phyloP scores from a whole-genome alignment of 2,888 invertebrate species.

The Pheosia tremula region DNA sequence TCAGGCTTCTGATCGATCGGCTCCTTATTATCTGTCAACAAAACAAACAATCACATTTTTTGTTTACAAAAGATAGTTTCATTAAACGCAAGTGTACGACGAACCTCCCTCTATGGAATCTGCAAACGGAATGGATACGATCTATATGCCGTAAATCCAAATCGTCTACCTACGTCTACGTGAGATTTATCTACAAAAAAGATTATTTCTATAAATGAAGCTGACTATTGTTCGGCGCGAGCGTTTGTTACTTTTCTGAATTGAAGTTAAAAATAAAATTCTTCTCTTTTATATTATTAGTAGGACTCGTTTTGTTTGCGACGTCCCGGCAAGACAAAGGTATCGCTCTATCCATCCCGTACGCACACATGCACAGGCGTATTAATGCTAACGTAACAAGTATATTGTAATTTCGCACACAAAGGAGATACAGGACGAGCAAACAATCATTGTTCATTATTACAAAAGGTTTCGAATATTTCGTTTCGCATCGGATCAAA shows the following conservation, averaged over 20 bases:
- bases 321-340: slow-evolving; percentile 82
- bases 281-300: slow-evolving; percentile 83
- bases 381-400: slow-evolving; percentile 80
- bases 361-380: slow-evolving; percentile 72
- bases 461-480: slow-evolving; percentile 83
- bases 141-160: slow-evolving; percentile 65
- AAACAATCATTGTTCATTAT: slow-evolving; percentile 85
- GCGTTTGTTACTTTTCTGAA: slow-evolving; percentile 82
- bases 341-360: slow-evolving; percentile 80
- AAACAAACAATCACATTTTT: slow-evolving; percentile 37
- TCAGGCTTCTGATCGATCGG: slow-evolving; percentile 84
- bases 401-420: slow-evolving; percentile 84
- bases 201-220: slow-evolving; percentile 83
- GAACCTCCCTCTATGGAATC: slow-evolving; percentile 71
- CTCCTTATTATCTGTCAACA: slow-evolving; percentile 80
- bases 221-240: slow-evolving; percentile 77
- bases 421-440: slow-evolving; percentile 81
- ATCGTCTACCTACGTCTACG: slow-evolving; percentile 75
- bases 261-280: slow-evolving; percentile 84
- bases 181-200: slow-evolving; percentile 84
- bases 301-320: slow-evolving; percentile 82
- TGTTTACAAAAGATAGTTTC: slow-evolving; percentile 27
- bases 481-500: slow-evolving; percentile 83
- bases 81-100: slow-evolving; percentile 42
- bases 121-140: slow-evolving; percentile 69